Evolutionary conservation across 2,888 invertebrate genomes (phyloP).

Genomic region (Tenthredo distinguenda): DNA sequence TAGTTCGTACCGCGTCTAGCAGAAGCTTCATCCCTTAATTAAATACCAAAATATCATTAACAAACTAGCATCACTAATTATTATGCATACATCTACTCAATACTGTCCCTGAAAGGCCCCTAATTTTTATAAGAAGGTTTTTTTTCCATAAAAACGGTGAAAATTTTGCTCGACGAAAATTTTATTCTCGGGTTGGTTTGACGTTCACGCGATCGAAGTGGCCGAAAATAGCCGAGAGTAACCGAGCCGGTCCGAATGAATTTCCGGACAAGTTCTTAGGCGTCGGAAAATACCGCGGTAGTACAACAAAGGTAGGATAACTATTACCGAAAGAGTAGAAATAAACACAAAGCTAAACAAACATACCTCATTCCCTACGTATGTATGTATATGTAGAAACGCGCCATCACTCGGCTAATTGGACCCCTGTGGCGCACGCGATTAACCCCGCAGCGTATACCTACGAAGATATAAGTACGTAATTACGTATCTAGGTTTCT

Average conservation of each 20-base stretch:
- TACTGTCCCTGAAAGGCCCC: too few species aligned
- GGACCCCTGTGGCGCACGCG: conserved; percentile 43
- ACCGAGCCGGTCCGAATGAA: not conserved
- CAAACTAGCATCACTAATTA: not conserved
- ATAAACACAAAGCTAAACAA: not conserved
- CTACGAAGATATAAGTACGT: not conserved
- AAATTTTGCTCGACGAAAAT: not conserved
- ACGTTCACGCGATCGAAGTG: conserved; percentile 20
- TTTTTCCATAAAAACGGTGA: not conserved
- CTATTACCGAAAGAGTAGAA: not conserved
- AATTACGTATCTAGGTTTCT: not conserved
- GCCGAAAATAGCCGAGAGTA: not conserved
- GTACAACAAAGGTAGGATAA: not conserved
- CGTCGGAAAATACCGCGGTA: not conserved
- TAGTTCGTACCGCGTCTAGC: not conserved
- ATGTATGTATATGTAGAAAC: not conserved
- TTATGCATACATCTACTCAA: not conserved
- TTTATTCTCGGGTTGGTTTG: not conserved
- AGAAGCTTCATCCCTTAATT: not conserved
- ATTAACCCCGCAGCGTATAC: conserved; percentile 20
- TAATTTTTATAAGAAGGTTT: too few species aligned
- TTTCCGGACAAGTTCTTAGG: not conserved
- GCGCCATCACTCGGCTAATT: conserved; percentile 31
- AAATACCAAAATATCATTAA: not conserved
- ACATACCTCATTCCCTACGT: not conserved